Evolutionary conservation across 2,888 invertebrate genomes (phyloP).

Genomic region (Caradrina kadenii): DNA sequence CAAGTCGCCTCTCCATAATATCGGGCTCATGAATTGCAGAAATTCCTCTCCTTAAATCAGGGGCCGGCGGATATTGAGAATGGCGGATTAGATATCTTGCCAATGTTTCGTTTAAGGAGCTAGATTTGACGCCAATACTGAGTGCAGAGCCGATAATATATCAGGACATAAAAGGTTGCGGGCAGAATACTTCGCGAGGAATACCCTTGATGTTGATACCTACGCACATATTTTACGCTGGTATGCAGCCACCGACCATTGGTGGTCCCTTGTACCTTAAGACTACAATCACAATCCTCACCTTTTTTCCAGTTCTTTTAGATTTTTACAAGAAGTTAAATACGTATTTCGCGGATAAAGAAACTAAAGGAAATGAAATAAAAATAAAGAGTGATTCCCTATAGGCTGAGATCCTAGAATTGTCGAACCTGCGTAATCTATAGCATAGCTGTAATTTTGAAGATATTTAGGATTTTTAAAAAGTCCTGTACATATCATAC

Average conservation of each 20-base stretch:
- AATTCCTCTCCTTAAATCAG: conserved; percentile 27
- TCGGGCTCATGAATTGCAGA: conserved; percentile 30
- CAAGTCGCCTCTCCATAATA: conserved; percentile 15
- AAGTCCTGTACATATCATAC: too few species aligned
- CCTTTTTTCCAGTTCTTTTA: conserved; percentile 21
- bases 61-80: conserved; percentile 32
- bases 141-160: conserved; percentile 42
- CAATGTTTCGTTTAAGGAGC: conserved; percentile 27
- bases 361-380: conserved; percentile 4
- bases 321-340: conserved; percentile 21
- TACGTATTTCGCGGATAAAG: not conserved
- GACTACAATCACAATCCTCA: conserved; percentile 27
- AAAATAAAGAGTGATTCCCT: not conserved
- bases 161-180: conserved; percentile 50
- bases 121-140: conserved; percentile 52
- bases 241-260: conserved; percentile 30
- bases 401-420: too few species aligned
- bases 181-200: conserved; percentile 34
- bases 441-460: too few species aligned
- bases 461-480: too few species aligned
- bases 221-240: conserved; percentile 18
- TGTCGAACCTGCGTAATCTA: too few species aligned
- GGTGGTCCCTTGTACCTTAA: conserved; percentile 49
- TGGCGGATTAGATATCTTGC: conserved; percentile 38
- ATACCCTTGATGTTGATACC: conserved; percentile 37